Conservation (phyloP, 2,888 invertebrate genomes). For the Corbicula japonica region DNA sequence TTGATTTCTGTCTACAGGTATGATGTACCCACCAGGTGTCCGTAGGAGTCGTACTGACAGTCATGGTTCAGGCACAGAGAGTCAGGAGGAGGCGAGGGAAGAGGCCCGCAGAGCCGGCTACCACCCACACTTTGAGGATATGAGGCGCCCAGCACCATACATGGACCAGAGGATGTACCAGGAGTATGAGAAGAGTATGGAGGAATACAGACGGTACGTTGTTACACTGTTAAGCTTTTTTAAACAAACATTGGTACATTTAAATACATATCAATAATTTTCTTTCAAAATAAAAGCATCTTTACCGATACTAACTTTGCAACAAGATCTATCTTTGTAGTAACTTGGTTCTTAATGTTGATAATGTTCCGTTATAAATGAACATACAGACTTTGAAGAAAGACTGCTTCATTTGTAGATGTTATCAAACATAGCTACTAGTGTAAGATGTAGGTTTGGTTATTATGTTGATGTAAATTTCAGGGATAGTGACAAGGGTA, state of each 20-base stretch:
- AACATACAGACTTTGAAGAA: too few species aligned
- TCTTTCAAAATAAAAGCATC: not conserved
- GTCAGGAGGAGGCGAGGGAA: conserved; percentile 78
- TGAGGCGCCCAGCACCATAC: conserved; percentile 73
- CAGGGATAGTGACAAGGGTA: conserved; percentile 45
- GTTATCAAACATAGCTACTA: too few species aligned
- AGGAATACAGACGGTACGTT: conserved; percentile 74
- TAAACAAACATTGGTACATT: not conserved
- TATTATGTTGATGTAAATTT: too few species aligned
- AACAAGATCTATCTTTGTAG: too few species aligned
- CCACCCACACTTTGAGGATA: conserved; percentile 76
- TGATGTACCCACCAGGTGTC: conserved; percentile 82
- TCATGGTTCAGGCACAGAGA: conserved; percentile 82
- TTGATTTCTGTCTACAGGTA: conserved; percentile 69
- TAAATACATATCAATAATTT: not conserved
- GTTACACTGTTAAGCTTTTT: not conserved
- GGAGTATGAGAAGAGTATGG: conserved; percentile 77
- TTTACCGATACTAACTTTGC: too few species aligned
- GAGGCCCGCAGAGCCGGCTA: conserved; percentile 61
- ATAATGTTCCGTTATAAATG: too few species aligned
- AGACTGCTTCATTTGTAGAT: too few species aligned
- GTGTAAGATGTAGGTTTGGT: too few species aligned
- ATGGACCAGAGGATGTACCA: conserved; percentile 80
- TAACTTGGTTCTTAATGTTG: too few species aligned
- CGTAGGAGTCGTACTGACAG: conserved; percentile 80